These are phyloP conservation scores for Trogon surrucura DNA, from an alignment of 2,113 vertebrate genomes.

Conservation along the genomic window DNA sequence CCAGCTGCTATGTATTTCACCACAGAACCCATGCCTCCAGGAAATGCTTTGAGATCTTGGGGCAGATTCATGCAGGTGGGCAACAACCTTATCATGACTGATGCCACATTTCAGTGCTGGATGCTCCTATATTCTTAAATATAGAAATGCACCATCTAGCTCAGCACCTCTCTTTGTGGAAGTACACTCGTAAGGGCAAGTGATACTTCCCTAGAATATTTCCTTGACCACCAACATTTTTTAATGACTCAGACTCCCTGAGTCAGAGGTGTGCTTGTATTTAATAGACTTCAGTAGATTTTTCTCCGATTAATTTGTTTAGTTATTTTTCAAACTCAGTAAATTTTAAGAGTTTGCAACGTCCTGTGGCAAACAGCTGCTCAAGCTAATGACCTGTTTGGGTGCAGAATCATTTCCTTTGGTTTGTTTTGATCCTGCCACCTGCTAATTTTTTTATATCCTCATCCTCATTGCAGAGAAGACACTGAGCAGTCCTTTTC, in stretches of 20 bases:
- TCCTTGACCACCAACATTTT: not conserved
- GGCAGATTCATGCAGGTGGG: not conserved
- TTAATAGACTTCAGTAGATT: not conserved
- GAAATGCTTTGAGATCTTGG: not conserved
- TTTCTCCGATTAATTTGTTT: not conserved
- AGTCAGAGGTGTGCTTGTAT: not conserved
- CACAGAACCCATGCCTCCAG: too few relatives aligned
- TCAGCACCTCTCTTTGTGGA: accelerated
- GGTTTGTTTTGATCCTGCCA: not conserved
- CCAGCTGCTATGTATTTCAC: not conserved
- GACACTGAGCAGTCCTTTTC: not conserved
- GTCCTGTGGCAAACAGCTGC: conserved; percentile 17
- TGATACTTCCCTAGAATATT: not conserved
- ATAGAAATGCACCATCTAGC: not conserved
- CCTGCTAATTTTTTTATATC: not conserved
- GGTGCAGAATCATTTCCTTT: conserved; percentile 19
- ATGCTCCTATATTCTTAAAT: not conserved
- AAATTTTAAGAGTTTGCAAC: conserved; percentile 18
- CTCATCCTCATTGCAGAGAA: not conserved
- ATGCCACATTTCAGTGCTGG: accelerated
- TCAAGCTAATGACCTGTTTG: not conserved
- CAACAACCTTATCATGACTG: not conserved
- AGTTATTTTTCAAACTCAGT: not conserved
- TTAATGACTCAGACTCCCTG: not conserved
- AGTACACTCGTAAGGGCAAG: not conserved